phyloP scores from a whole-genome alignment of 2,113 vertebrate genomes.

The Chascanopsetta lugubris region DNA sequence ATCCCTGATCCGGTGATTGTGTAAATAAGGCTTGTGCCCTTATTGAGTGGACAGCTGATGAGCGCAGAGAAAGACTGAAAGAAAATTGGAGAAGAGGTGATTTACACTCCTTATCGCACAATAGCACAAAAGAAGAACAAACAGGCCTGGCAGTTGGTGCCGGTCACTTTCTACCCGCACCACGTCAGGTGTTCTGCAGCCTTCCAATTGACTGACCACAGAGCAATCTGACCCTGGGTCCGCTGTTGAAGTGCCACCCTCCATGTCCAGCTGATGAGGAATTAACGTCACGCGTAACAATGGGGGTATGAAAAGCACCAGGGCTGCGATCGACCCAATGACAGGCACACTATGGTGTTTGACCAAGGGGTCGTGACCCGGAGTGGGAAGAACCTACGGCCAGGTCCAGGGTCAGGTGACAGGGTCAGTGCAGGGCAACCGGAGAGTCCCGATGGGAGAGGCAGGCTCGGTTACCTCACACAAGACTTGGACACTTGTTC shows the following conservation, averaged over 20 bases:
- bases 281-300: conserved; percentile 69
- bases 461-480: conserved; percentile 5
- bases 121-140: conserved; percentile 45
- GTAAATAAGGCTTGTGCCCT: conserved; percentile 43
- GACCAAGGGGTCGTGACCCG: conserved; percentile 59
- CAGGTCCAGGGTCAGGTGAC: conserved; percentile 65
- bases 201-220: conserved; percentile 11
- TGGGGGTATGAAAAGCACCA: conserved; percentile 33
- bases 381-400: conserved; percentile 37
- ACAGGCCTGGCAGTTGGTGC: conserved; percentile 33
- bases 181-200: conserved; percentile 28
- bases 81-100: conserved; percentile 33
- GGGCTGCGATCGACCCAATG: conserved; percentile 49
- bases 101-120: conserved; percentile 34
- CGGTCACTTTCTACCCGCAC: conserved; percentile 11
- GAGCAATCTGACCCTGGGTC: conserved; percentile 39
- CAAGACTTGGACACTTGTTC: conserved; percentile 44
- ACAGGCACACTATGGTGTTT: conserved; percentile 66
- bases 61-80: conserved; percentile 1
- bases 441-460: conserved; percentile 60
- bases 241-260: conserved; percentile 45
- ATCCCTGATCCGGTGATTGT: conserved; percentile 42
- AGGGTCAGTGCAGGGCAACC: conserved; percentile 46
- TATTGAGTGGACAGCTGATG: conserved; percentile 29
- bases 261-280: conserved; percentile 56